Base-by-base conservation (phyloP, 1,140 invertebrate genomes). In the Sinella curviseta region DNA sequence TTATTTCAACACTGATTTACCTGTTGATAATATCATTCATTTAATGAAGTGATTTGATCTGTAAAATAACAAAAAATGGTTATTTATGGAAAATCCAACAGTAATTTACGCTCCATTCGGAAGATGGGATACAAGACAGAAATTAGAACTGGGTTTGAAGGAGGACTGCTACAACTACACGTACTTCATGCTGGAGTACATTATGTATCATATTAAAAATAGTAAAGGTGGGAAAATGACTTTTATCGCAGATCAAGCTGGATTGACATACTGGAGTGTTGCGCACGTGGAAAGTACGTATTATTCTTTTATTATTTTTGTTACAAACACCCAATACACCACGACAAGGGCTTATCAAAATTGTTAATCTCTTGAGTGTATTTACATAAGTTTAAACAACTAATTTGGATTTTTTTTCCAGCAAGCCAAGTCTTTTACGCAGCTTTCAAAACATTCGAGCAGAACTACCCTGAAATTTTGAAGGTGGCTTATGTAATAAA, bases 261-360 rank as follows among this genome's bases (percentile, higher is more conserved):
- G 74, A n/a, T 57, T 79, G 1, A 1, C 78, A 1, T 35, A 60
- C 12, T 73, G 34, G 17, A 54, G 73, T 4, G 28, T 79, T 31
- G 33, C 54, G 16, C 48, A 79, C 30, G 35, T 79, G 26, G 78
- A 79, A 39, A 39, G 78, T 79, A 79, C 30, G 73, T 14, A n/a
- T n/a, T n/a, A n/a, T n/a, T n/a, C n/a, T n/a, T n/a, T n/a, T n/a
- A 30, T 48, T 48, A 12, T 48, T n/a, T n/a, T n/a, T n/a, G n/a
- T n/a, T n/a, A n/a, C n/a, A n/a, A n/a, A n/a, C n/a, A n/a, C n/a
- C n/a, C n/a, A n/a, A n/a, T n/a, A n/a, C n/a, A n/a, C n/a, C n/a
- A n/a, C n/a, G n/a, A n/a, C n/a, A n/a, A n/a, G n/a, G n/a, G n/a
- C n/a, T n/a, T n/a, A n/a, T n/a, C n/a, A n/a, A n/a, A n/a, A n/a